Conservation (phyloP, 92 coral and sea anemone species). For the Porites rus region DNA sequence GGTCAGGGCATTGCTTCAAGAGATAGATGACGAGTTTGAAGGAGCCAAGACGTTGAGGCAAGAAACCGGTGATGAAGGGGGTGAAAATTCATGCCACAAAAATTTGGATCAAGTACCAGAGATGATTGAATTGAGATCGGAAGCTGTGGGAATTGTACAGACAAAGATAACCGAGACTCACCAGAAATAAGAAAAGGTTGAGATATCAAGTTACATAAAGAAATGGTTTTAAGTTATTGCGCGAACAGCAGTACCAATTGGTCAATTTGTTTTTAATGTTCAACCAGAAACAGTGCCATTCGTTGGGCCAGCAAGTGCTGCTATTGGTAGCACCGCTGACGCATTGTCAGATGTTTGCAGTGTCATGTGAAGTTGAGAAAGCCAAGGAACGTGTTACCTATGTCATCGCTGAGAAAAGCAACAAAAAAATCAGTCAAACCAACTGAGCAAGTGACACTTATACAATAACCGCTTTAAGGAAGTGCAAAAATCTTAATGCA, state of each 20-base stretch:
- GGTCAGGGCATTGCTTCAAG: neutral
- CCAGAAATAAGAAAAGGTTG: neutral
- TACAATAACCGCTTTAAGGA: too few species aligned
- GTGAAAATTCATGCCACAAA: neutral
- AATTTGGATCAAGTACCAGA: constrained; percentile 1
- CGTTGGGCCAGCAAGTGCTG: constrained; percentile 31
- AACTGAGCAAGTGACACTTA: too few species aligned
- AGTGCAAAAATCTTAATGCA: too few species aligned
- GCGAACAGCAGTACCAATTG: neutral
- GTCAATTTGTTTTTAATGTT: neutral
- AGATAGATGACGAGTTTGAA: neutral
- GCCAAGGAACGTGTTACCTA: too few species aligned
- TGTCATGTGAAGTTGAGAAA: constrained; percentile 1
- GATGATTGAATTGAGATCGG: neutral
- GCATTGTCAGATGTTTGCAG: constrained; percentile 18
- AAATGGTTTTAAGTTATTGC: neutral
- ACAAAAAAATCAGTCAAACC: too few species aligned
- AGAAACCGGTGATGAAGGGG: neutral
- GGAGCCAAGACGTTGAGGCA: neutral
- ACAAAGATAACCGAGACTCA: neutral
- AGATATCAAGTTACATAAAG: constrained; percentile 1
- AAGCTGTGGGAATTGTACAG: neutral
- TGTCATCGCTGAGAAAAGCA: too few species aligned
- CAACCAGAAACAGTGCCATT: constrained; percentile 26
- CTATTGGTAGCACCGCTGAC: neutral